Base-by-base conservation (phyloP, 1,140 invertebrate genomes). In the Dinoponera quadriceps region DNA sequence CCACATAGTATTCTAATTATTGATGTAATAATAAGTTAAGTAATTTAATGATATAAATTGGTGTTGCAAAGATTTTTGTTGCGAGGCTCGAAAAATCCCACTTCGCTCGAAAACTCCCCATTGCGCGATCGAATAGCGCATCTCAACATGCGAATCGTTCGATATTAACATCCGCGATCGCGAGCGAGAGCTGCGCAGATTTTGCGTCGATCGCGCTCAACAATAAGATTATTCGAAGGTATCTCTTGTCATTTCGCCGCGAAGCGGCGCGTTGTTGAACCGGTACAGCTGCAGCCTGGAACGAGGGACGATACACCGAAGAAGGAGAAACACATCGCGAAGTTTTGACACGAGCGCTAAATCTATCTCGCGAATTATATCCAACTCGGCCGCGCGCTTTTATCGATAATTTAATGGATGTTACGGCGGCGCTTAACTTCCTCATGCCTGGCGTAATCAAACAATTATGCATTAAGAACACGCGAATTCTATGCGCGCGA, bases 321-420 rank as follows among this genome's bases (percentile, higher is more conserved):
- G n/a, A 9, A 48, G 33, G 27, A 55, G 49, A 81, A 86, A 86
- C 44, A 54, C 54, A 78, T 44, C 22, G 83, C 44, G 18, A 85
- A 81, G 74, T 80, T 73, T 80, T 59, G 62, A 72, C 49, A 71
- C 38, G 48, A 65, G 48, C 59, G 68, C 13, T 48, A 51, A 44
- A 74, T 83, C 81, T 65, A 73, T 83, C 78, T 33, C 29, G 14
- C 54, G n/a, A 51, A 85, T 82, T 73, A 54, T 57, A 65, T 22
- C 38, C 80, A 73, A 27, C 60, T 63, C 57, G 65, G 49, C 65
- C 27, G 38, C 51, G 63, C 14, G 75, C 51, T 80, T 71, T 80
- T 80, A 80, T 80, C 75, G 75, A 80, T 80, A 80, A 80, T 71
- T 80, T 80, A 80, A 80, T 77, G 48, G 48, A 77, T 80, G 75